These are phyloP conservation scores for Crambe crambe DNA, from an alignment of 37 sponge, comb jelly and placozoan species.

Conservation along the genomic window DNA sequence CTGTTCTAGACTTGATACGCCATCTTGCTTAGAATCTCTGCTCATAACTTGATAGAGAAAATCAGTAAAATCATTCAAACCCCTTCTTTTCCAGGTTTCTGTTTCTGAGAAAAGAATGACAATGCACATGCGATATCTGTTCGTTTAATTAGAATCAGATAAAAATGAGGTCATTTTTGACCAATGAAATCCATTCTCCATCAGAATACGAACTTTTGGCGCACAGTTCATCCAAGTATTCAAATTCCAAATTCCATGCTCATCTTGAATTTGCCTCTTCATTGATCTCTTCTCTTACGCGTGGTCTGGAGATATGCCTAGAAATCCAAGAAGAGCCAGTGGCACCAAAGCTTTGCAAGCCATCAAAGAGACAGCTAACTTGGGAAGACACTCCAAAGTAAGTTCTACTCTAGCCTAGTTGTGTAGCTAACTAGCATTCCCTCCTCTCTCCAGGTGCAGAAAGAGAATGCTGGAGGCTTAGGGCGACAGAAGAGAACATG, in stretches of 20 bases:
- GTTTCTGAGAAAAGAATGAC: background rate
- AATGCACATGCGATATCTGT: background rate
- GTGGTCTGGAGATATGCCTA: too few relatives aligned
- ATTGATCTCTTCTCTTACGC: too few relatives aligned
- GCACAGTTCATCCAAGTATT: too few relatives aligned
- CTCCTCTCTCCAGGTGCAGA: too few relatives aligned
- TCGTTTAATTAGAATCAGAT: conserved; percentile 33
- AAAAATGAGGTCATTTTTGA: background rate
- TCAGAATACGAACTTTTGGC: conserved; percentile 24
- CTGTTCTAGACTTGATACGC: conserved; percentile 98
- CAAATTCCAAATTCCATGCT: too few relatives aligned
- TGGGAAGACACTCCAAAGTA: conserved; percentile 4
- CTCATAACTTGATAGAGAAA: conserved; percentile 69
- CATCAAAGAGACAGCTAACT: conserved; percentile 49
- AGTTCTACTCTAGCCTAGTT: background rate
- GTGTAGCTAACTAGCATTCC: too few relatives aligned
- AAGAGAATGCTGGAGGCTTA: too few relatives aligned
- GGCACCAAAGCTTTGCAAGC: conserved; percentile 59
- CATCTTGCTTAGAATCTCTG: conserved; percentile 74
- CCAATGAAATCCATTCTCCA: conserved; percentile 32
- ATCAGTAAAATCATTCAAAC: background rate
- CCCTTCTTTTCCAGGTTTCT: background rate
- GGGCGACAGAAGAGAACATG: conserved; percentile 27
- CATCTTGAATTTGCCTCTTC: too few relatives aligned
- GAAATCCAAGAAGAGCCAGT: conserved; percentile 35